Evolutionary conservation across 2,113 vertebrate species (phyloP).

Genomic region (Mobula birostris): DNA sequence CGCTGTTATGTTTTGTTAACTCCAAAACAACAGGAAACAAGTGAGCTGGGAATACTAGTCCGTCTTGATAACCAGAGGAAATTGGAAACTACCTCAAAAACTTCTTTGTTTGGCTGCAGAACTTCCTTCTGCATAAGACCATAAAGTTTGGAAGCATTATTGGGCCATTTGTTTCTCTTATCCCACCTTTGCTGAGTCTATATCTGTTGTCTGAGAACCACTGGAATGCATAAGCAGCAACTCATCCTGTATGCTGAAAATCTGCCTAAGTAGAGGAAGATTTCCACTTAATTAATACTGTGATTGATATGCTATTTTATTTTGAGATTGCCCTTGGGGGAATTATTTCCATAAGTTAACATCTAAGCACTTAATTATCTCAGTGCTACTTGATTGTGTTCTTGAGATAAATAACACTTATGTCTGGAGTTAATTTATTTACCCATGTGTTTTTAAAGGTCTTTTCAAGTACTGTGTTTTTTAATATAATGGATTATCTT

Average conservation of each 20-base stretch:
- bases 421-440: background rate
- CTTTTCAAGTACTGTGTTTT: background rate
- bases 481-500: background rate
- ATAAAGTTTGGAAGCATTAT: too few species aligned
- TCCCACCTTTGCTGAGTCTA: too few species aligned
- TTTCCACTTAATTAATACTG: too few species aligned
- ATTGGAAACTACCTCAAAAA: too few species aligned
- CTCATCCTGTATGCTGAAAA: background rate
- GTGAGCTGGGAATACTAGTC: too few species aligned
- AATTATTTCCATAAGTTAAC: background rate
- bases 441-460: background rate
- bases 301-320: background rate
- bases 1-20: too few species aligned
- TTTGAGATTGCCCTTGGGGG: background rate
- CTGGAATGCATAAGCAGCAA: background rate
- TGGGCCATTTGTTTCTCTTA: too few species aligned
- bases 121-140: too few species aligned
- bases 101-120: too few species aligned
- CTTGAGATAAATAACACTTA: background rate
- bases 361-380: background rate
- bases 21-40: too few species aligned
- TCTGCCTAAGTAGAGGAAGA: too few species aligned
- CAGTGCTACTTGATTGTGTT: background rate
- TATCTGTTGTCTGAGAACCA: background rate
- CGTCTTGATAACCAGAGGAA: too few species aligned